These are phyloP conservation scores for Perodicticus potto DNA, from an alignment of 2,797 vertebrate genomes.

Conservation along the genomic window DNA sequence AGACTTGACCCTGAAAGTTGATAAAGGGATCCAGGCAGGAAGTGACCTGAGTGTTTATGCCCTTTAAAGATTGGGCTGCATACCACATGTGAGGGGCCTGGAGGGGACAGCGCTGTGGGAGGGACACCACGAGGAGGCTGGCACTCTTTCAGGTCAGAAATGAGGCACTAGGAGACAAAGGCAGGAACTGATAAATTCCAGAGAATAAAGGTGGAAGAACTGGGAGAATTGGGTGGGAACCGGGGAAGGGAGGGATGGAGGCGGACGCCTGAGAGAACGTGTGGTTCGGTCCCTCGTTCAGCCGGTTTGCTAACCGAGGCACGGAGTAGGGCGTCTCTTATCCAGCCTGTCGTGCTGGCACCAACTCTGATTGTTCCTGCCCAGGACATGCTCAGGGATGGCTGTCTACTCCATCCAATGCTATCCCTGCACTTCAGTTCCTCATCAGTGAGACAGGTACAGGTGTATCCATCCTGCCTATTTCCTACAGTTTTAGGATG, in stretches of 20 bases:
- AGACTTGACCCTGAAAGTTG: background rate
- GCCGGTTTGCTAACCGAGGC: conserved; percentile 23
- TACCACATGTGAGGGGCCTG: background rate
- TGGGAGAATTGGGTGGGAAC: background rate
- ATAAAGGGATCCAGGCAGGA: background rate
- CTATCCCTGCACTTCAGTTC: background rate
- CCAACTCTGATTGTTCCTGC: background rate
- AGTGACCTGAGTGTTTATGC: background rate
- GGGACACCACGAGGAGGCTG: background rate
- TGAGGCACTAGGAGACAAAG: background rate
- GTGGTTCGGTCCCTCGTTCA: background rate
- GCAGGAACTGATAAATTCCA: background rate
- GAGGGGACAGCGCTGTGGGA: background rate
- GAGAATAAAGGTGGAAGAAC: background rate
- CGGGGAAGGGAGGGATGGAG: background rate
- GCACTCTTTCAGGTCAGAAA: background rate
- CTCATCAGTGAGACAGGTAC: background rate
- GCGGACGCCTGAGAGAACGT: background rate
- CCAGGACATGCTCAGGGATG: background rate
- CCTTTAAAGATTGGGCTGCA: background rate
- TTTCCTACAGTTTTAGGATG: background rate
- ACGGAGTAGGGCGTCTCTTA: background rate
- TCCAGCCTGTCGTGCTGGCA: background rate
- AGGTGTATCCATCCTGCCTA: background rate
- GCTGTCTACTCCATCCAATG: accelerated